A percentile compares a stretch with the other conserved stretches of the same genome.
These are phyloP conservation scores for Catharus minimus DNA, from an alignment of 2,113 vertebrate genomes.

Conservation along the genomic window DNA sequence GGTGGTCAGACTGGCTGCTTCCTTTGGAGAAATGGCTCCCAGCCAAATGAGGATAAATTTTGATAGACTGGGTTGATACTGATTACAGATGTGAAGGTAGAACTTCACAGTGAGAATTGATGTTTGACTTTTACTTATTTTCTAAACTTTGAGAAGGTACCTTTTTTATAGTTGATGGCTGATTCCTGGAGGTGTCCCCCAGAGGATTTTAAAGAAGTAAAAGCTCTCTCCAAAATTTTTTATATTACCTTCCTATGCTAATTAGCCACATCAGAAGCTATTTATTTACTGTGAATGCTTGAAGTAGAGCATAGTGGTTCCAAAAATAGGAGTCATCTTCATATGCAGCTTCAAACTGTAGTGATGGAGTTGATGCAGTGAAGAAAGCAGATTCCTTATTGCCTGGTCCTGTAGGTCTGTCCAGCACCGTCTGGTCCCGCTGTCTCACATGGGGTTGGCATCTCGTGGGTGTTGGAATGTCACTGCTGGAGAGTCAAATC, in stretches of 20 bases:
- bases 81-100: conserved; percentile 65
- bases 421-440: conserved; percentile 22
- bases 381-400: conserved; percentile 54
- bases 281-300: conserved; percentile 71
- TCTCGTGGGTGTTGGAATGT: neutral
- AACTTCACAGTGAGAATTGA: conserved; percentile 24
- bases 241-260: conserved; percentile 27
- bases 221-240: neutral
- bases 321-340: conserved; percentile 41
- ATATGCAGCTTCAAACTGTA: conserved; percentile 35
- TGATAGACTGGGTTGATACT: conserved; percentile 42
- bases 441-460: neutral
- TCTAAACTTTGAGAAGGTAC: conserved; percentile 61
- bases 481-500: conserved; percentile 31
- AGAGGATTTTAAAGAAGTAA: conserved; percentile 46
- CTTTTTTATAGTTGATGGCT: conserved; percentile 52
- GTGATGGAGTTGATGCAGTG: conserved; percentile 28
- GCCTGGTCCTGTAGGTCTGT: conserved; percentile 55
- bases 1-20: neutral
- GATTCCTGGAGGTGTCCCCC: neutral
- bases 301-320: conserved; percentile 45
- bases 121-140: conserved; percentile 7
- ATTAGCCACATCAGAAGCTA: conserved; percentile 49
- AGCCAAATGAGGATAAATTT: conserved; percentile 18
- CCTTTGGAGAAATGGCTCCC: conserved; percentile 27